Evolutionary conservation across 2,888 invertebrate genomes (phyloP).

Genomic region (Cerastis leucographa): DNA sequence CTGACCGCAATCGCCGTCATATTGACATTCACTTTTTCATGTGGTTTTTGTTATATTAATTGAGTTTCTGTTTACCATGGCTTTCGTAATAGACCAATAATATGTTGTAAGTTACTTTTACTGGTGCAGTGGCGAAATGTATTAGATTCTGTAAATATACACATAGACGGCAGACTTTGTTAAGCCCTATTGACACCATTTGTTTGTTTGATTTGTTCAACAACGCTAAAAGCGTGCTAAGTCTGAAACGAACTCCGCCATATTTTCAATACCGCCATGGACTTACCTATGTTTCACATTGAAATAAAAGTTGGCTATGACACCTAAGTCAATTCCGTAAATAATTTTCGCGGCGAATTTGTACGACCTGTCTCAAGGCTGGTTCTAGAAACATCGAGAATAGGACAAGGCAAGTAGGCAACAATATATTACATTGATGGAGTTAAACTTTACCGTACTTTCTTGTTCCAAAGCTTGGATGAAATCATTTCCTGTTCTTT

Average conservation of each 20-base stretch:
- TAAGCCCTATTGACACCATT: constrained; percentile 5
- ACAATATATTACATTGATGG: not conserved
- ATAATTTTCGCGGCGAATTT: constrained; percentile 50
- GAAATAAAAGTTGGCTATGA: constrained; percentile 41
- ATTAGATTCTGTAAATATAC: not conserved
- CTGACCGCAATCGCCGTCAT: constrained; percentile 49
- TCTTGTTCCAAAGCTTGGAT: not conserved
- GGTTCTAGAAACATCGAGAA: not conserved
- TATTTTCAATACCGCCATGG: not conserved
- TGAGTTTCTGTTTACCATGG: constrained; percentile 52
- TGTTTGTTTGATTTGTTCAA: not conserved
- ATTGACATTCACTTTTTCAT: constrained; percentile 63
- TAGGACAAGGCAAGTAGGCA: not conserved
- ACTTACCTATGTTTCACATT: constrained; percentile 15
- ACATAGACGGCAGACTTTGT: not conserved
- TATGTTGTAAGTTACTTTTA: constrained; percentile 46
- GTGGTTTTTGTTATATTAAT: constrained; percentile 57
- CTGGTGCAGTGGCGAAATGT: constrained; percentile 44
- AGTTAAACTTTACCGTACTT: not conserved
- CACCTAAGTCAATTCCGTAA: constrained; percentile 50
- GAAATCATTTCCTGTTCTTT: not conserved
- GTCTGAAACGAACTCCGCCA: not conserved
- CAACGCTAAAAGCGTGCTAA: not conserved
- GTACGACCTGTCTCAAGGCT: constrained; percentile 19
- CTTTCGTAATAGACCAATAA: constrained; percentile 43